These are phyloP conservation scores for Siderastrea siderea DNA, from an alignment of 92 coral and sea anemone genomes.

Conservation along the genomic window DNA sequence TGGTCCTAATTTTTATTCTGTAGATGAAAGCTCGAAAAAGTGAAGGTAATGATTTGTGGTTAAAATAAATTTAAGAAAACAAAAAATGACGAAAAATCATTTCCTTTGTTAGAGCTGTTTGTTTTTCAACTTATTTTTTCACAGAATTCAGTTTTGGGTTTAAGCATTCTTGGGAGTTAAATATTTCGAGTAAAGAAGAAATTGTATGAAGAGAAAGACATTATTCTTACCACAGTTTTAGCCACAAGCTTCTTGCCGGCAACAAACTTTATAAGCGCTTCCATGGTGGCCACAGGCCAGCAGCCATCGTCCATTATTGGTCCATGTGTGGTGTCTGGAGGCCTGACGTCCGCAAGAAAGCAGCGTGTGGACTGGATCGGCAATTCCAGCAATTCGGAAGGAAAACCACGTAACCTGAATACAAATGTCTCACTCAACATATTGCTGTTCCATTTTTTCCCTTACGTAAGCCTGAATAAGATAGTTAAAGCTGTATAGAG, in stretches of 20 bases:
- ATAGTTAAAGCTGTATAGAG: no score
- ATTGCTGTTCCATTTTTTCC: no score
- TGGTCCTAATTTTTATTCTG: no score
- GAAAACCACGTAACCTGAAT: constrained; percentile 86
- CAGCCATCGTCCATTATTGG: constrained; percentile 56
- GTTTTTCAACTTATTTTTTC: no score
- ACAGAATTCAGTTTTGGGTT: no score
- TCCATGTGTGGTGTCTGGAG: constrained; percentile 62
- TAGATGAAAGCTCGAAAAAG: no score
- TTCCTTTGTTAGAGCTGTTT: no score
- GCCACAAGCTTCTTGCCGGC: constrained; percentile 92
- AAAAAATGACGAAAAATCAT: no score
- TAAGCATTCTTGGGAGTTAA: neutral
- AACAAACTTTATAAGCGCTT: constrained; percentile 80
- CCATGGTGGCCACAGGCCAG: constrained; percentile 83
- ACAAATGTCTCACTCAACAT: neutral
- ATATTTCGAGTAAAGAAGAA: neutral
- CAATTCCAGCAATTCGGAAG: constrained; percentile 85
- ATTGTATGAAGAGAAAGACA: neutral
- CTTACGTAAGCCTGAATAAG: no score
- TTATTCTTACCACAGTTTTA: constrained; percentile 76
- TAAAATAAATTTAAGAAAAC: no score
- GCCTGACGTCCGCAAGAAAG: constrained; percentile 74
- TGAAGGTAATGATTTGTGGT: no score
- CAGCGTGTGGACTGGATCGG: constrained; percentile 94